These are phyloP conservation scores for Drosophila ustulata DNA, from an alignment of 2,888 invertebrate species.

Conservation along the genomic window DNA sequence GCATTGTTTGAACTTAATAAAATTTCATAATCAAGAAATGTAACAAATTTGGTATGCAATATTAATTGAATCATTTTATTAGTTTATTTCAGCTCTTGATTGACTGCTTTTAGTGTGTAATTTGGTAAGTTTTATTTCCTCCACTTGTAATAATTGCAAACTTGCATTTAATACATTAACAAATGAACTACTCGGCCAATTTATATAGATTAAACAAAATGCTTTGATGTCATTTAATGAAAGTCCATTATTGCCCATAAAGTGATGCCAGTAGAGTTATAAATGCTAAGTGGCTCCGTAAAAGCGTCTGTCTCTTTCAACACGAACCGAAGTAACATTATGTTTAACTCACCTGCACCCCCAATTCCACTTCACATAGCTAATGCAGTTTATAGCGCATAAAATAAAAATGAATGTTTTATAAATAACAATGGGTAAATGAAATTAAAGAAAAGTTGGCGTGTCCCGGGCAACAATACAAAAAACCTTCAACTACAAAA, in stretches of 20 bases:
- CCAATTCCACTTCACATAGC: conserved; percentile 24
- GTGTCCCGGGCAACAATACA: conserved; percentile 13
- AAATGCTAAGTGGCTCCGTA: conserved; percentile 31
- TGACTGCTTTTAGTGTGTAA: neutral
- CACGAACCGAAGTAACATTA: conserved; percentile 29
- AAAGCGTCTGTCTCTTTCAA: conserved; percentile 6
- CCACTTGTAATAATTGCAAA: neutral
- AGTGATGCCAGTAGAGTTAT: neutral
- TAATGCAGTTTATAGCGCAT: conserved; percentile 59
- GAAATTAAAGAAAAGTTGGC: conserved; percentile 61
- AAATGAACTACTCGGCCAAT: neutral
- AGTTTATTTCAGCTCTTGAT: neutral
- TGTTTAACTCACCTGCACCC: conserved; percentile 21
- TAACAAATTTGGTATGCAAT: neutral
- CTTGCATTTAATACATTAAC: neutral
- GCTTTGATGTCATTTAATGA: conserved; percentile 9
- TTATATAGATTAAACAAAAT: conserved; percentile 1
- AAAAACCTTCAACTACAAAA: conserved; percentile 28
- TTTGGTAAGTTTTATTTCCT: neutral
- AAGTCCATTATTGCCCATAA: conserved; percentile 20
- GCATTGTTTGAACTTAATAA: no score
- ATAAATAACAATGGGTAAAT: conserved; percentile 72
- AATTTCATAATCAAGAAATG: neutral
- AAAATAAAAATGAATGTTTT: conserved; percentile 74
- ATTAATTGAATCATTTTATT: neutral